Conservation (phyloP, 2,113 vertebrate species). For the Poicephalus gulielmi region DNA sequence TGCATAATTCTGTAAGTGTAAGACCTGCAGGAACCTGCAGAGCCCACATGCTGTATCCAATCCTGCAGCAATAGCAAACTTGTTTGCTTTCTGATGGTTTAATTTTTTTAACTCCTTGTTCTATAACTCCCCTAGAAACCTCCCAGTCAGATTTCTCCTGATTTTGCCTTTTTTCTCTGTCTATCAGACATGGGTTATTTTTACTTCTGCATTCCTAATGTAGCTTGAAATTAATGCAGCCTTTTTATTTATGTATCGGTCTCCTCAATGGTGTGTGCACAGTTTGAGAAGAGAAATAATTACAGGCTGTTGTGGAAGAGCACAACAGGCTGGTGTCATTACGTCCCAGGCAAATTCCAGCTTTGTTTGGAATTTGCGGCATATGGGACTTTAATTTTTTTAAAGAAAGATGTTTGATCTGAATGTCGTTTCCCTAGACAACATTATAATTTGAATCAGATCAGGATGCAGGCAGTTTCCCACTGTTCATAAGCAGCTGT, state of each 20-base stretch:
- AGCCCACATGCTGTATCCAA: neutral
- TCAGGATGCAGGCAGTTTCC: neutral
- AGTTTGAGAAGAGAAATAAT: conserved; percentile 50
- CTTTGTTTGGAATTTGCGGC: conserved; percentile 12
- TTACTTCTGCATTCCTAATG: conserved; percentile 41
- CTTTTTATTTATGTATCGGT: conserved; percentile 36
- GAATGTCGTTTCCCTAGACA: neutral
- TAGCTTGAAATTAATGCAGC: conserved; percentile 59
- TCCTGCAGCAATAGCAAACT: neutral
- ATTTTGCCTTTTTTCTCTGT: neutral
- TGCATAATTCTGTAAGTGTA: neutral
- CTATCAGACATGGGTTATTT: conserved; percentile 5
- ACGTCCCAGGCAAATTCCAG: neutral
- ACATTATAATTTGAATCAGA: conserved; percentile 18
- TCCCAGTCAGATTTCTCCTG: neutral
- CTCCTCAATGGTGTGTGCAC: conserved; percentile 18
- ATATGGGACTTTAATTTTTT: neutral
- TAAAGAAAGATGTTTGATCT: neutral
- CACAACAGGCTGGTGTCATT: conserved; percentile 51
- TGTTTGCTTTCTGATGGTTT: neutral
- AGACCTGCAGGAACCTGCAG: neutral
- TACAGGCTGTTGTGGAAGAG: conserved; percentile 14
- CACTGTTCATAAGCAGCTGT: neutral
- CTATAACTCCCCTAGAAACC: neutral
- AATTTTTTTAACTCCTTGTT: neutral